Evolutionary conservation across 2,888 invertebrate genomes (phyloP).

Genomic region (Tetranychus piercei): DNA sequence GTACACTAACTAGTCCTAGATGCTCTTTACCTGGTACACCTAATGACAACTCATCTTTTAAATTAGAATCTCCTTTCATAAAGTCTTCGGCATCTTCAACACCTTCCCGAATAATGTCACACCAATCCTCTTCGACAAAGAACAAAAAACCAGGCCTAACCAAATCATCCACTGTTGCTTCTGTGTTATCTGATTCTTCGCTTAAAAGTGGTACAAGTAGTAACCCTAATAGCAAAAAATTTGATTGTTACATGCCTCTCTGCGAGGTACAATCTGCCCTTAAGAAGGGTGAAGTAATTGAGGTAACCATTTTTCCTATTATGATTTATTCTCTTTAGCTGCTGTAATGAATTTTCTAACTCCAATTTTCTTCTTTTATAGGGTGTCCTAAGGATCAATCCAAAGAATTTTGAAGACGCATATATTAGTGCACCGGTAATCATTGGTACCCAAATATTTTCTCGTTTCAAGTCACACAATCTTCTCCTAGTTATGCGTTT

Average conservation of each 20-base stretch:
- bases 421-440: slow-evolving; percentile 50
- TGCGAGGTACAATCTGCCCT: slow-evolving; percentile 43
- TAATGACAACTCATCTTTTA: not conserved
- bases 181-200: not conserved
- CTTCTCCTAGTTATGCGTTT: not conserved
- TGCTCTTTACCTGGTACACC: slow-evolving; percentile 3
- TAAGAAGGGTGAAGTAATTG: slow-evolving; percentile 38
- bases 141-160: not conserved
- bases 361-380: slow-evolving; percentile 37
- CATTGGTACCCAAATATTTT: slow-evolving; percentile 23
- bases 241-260: slow-evolving; percentile 42
- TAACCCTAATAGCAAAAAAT: slow-evolving; percentile 44
- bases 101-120: not conserved
- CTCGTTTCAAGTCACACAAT: not conserved
- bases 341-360: not conserved
- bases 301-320: slow-evolving; percentile 27
- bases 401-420: slow-evolving; percentile 56
- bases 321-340: slow-evolving; percentile 1
- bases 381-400: slow-evolving; percentile 63
- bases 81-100: not conserved
- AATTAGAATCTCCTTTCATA: not conserved
- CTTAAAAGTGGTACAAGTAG: not conserved
- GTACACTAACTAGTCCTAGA: slow-evolving; percentile 3
- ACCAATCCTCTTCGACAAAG: not conserved
- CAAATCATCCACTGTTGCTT: not conserved